Base-by-base conservation (phyloP, 2,113 vertebrate genomes). In the Salvator merianae region DNA sequence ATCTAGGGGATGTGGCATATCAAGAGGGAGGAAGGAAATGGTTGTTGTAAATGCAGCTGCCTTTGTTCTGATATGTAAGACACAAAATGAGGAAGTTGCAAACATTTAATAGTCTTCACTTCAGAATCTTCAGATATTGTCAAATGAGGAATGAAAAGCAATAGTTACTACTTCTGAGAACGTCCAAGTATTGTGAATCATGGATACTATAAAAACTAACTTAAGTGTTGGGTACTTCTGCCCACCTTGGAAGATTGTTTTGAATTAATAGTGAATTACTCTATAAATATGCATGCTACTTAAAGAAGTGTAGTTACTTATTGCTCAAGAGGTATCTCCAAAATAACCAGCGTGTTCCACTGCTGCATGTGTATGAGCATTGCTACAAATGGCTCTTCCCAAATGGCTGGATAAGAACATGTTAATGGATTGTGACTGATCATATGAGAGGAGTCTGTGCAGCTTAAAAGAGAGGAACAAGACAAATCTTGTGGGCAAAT, bases 91-190 rank as follows among this genome's bases (percentile, higher is more conserved):
- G 88, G 88, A 79, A 90, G 83, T 87, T 0, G 74, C 90, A 93
- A 90, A 92, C 88, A 93, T 90, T 90, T 91, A 88, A 91, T 86
- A 83, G 86, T 90, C 92, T 94, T 88, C 91, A 91, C n/a, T 88
- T 88, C 91, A 91, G 1, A 91, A 90, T 91, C 87, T 89, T 82
- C 88, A 93, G 91, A 88, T 83, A 88, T 90, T 90, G 12, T 83
- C 92, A 89, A 93, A 93, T 93, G 91, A 90, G 90, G 87, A 36
- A 59, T 36, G 38, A 24, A n/a, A 40, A 62, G 28, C 40, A 69
- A 71, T n/a, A 47, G 73, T 34, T 32, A 30, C 10, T 74, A 2
- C 20, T 59, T 59, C 16, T 59, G 20, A 59, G 55, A 20, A 59
- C 18, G 55, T 59, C 55, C 55, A 59, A 59, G 55, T 59, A 59